Evolutionary conservation across 2,797 vertebrate genomes (phyloP).

Genomic region (Danio tinwini): DNA sequence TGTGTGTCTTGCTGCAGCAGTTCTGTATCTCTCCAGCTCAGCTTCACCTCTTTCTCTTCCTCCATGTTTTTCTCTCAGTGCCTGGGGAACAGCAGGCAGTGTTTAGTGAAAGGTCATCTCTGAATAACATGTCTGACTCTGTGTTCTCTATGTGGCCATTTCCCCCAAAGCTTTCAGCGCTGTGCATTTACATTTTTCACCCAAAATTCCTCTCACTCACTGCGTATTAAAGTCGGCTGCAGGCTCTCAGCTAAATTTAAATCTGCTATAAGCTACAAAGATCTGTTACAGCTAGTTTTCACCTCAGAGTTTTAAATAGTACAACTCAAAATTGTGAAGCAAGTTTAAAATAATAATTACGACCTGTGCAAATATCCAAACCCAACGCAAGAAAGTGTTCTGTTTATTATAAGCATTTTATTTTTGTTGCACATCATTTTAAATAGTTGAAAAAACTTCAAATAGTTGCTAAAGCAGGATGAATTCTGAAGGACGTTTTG

Average conservation of each 20-base stretch:
- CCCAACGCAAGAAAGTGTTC: too few species aligned
- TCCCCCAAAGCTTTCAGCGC: conserved; percentile 20
- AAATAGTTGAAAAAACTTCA: too few species aligned
- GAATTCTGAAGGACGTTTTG: too few species aligned
- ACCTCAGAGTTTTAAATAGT: not conserved
- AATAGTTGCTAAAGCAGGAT: too few species aligned
- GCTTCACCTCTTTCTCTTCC: not conserved
- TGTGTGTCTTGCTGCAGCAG: not conserved
- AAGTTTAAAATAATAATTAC: not conserved
- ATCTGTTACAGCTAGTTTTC: not conserved
- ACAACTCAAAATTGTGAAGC: not conserved
- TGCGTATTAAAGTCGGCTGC: not conserved
- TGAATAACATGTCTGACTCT: conserved; percentile 48
- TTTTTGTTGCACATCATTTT: too few species aligned
- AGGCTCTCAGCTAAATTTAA: conserved; percentile 15
- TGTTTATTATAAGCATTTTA: too few species aligned
- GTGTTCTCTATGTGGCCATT: conserved; percentile 33
- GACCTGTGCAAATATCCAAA: too few species aligned
- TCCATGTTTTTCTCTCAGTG: conserved; percentile 16
- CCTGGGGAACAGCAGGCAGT: conserved; percentile 41
- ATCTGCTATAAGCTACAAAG: not conserved
- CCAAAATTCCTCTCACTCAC: conserved; percentile 2
- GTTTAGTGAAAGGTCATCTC: conserved; percentile 53
- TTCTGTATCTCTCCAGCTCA: not conserved
- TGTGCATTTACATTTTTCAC: conserved; percentile 40